Evolutionary conservation across 2,113 vertebrate genomes (phyloP).

Genomic region (Todiramphus saurophagus): DNA sequence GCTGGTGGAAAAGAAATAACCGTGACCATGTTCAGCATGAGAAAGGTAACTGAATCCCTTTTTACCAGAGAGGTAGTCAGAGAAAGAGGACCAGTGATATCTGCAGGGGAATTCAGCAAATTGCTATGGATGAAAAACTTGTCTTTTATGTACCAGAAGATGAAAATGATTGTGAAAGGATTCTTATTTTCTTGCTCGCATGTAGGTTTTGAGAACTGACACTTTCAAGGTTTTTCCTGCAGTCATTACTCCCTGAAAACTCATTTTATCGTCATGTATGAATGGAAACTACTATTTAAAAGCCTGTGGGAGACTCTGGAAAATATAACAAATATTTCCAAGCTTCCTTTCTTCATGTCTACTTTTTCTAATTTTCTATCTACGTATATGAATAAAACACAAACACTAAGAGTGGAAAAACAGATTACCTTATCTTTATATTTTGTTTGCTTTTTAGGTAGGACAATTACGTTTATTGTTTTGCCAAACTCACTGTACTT

Average conservation of each 20-base stretch:
- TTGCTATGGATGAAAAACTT: background rate
- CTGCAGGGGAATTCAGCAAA: background rate
- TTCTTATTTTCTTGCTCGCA: background rate
- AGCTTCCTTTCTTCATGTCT: background rate
- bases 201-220: background rate
- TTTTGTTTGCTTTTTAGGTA: conserved; percentile 44
- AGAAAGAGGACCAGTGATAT: background rate
- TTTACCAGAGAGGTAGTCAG: rapidly evolving
- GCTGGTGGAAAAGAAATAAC: background rate
- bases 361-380: background rate
- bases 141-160: background rate
- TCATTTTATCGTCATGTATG: background rate
- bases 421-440: conserved; percentile 37
- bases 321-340: background rate
- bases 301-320: background rate
- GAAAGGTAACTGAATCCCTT: background rate
- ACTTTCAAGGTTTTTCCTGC: background rate
- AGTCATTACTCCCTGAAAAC: background rate
- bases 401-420: background rate
- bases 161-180: background rate
- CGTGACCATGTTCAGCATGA: background rate
- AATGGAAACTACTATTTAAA: background rate
- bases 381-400: background rate
- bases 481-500: background rate
- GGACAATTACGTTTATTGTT: background rate